Conservation (phyloP, 2,113 vertebrate species). For the Thunnus maccoyii region DNA sequence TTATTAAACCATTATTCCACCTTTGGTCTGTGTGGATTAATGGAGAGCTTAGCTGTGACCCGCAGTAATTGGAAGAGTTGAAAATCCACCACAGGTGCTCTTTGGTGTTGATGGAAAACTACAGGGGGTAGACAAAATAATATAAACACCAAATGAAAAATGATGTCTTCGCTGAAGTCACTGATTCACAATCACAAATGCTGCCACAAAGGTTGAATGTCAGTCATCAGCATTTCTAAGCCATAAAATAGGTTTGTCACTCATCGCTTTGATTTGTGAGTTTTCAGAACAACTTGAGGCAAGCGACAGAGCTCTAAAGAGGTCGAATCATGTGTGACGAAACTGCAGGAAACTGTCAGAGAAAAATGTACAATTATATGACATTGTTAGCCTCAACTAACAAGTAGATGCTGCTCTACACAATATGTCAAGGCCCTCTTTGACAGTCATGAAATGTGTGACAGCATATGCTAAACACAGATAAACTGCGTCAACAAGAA, state of each 20-base stretch:
- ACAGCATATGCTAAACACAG: background rate
- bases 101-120: slow-evolving; percentile 26
- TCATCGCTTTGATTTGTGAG: background rate
- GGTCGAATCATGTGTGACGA: too few relatives aligned
- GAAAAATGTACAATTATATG: background rate
- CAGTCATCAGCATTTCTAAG: background rate
- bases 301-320: background rate
- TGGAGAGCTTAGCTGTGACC: slow-evolving; percentile 13
- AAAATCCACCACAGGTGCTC: background rate
- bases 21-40: slow-evolving; percentile 13
- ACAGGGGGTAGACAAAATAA: background rate
- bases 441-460: background rate
- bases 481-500: background rate
- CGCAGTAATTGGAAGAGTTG: background rate
- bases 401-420: too few relatives aligned
- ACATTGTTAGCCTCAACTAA: too few relatives aligned
- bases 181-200: background rate
- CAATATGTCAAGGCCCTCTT: background rate
- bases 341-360: background rate
- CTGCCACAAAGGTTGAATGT: background rate
- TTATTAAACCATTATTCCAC: slow-evolving; percentile 16
- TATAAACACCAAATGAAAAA: background rate
- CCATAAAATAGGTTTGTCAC: background rate
- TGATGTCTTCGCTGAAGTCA: background rate
- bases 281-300: background rate